phyloP scores from a whole-genome alignment of 2,113 vertebrate genomes.

The Saccopteryx bilineata region DNA sequence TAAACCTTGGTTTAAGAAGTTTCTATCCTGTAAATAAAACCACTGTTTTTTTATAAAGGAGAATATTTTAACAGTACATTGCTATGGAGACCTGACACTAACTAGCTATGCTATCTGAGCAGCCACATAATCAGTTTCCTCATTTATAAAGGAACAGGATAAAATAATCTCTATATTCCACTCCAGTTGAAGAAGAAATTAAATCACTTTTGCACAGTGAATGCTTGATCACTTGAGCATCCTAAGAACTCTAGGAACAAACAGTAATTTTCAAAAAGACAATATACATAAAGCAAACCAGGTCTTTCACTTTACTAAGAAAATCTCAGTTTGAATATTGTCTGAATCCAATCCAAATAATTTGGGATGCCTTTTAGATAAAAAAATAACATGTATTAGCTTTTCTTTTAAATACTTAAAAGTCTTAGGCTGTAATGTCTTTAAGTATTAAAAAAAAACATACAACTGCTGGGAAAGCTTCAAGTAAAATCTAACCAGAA shows the following conservation, averaged over 20 bases:
- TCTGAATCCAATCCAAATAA: neutral
- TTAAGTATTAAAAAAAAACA: slow-evolving; percentile 1
- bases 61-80: neutral
- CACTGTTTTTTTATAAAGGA: neutral
- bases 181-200: neutral
- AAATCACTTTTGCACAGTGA: neutral
- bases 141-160: neutral
- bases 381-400: neutral
- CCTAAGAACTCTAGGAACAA: neutral
- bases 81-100: neutral
- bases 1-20: neutral
- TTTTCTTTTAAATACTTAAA: neutral
- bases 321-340: neutral
- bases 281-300: neutral
- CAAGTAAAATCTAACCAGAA: slow-evolving; percentile 51
- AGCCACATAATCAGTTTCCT: neutral
- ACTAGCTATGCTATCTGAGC: neutral
- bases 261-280: neutral
- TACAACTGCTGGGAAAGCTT: neutral
- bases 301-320: neutral
- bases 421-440: neutral
- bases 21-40: slow-evolving; percentile 29
- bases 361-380: neutral
- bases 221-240: neutral
- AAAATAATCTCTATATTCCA: slow-evolving; percentile 9